Percentiles rank a stretch among this genome's conserved stretches.
These are phyloP conservation scores for Pyralis farinalis DNA, from an alignment of 2,888 invertebrate genomes.

Conservation along the genomic window DNA sequence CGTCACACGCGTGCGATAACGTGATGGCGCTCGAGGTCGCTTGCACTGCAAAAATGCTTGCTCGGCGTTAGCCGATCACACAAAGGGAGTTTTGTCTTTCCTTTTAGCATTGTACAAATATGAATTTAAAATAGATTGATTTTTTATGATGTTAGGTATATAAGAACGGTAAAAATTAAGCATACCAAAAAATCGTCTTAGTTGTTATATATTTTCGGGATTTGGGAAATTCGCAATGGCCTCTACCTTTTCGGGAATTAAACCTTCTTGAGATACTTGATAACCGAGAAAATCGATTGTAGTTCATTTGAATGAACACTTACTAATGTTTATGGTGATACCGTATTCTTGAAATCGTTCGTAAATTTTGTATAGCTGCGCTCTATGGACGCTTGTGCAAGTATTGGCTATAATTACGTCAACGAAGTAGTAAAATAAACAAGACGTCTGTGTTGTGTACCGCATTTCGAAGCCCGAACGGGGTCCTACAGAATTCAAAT, in stretches of 20 bases:
- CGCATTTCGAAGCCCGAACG: background rate
- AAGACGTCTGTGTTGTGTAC: background rate
- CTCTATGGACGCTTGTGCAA: background rate
- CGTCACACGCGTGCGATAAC: background rate
- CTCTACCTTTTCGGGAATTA: constrained; percentile 4
- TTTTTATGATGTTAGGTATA: constrained; percentile 6
- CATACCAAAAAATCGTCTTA: constrained; percentile 4
- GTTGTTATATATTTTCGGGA: constrained; percentile 6
- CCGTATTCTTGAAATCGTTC: background rate
- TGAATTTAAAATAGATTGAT: background rate
- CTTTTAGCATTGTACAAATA: too few species aligned
- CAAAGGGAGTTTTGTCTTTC: too few species aligned
- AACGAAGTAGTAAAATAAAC: background rate
- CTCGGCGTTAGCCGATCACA: too few species aligned
- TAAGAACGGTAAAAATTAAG: constrained; percentile 4
- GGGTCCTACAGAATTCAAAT: background rate
- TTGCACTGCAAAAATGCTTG: too few species aligned
- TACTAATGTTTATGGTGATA: background rate
- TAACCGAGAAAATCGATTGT: background rate
- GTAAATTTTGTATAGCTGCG: background rate
- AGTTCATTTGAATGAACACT: background rate
- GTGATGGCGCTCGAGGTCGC: too few species aligned
- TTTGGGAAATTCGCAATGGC: constrained; percentile 9
- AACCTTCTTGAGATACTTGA: constrained; percentile 7
- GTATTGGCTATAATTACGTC: background rate